phyloP scores from a whole-genome alignment of 2,888 invertebrate species.

The Formica aserva region DNA sequence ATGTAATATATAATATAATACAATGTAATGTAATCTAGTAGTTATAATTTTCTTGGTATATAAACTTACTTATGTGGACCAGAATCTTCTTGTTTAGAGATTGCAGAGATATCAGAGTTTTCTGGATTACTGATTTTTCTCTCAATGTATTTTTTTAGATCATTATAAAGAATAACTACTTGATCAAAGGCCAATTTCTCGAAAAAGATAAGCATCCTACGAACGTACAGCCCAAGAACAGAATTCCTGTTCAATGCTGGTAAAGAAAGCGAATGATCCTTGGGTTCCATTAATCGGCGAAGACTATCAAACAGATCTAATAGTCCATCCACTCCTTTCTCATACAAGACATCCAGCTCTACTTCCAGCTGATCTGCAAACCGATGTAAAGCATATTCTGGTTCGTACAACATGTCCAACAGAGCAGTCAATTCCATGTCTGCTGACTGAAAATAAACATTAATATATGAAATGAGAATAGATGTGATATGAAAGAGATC shows the following conservation, averaged over 20 bases:
- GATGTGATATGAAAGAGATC: background rate
- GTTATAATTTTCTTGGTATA: background rate
- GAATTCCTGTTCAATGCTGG: conserved; percentile 81
- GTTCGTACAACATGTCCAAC: conserved; percentile 89
- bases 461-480: background rate
- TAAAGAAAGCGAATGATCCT: conserved; percentile 79
- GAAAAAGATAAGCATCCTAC: conserved; percentile 93
- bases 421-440: conserved; percentile 91
- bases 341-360: conserved; percentile 88
- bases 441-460: conserved; percentile 87
- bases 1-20: background rate
- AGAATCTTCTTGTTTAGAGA: conserved; percentile 64
- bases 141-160: conserved; percentile 79
- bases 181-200: conserved; percentile 95
- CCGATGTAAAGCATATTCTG: conserved; percentile 88
- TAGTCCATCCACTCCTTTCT: conserved; percentile 87
- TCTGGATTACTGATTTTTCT: conserved; percentile 56
- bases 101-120: conserved; percentile 59
- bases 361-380: conserved; percentile 88
- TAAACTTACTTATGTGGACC: conserved; percentile 66
- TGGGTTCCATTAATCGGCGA: conserved; percentile 88
- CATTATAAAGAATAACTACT: conserved; percentile 91
- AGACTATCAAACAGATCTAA: conserved; percentile 89
- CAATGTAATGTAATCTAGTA: background rate
- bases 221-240: conserved; percentile 91